These are phyloP conservation scores for Eristalinus aeneus DNA, from an alignment of 2,888 invertebrate species.

Conservation along the genomic window DNA sequence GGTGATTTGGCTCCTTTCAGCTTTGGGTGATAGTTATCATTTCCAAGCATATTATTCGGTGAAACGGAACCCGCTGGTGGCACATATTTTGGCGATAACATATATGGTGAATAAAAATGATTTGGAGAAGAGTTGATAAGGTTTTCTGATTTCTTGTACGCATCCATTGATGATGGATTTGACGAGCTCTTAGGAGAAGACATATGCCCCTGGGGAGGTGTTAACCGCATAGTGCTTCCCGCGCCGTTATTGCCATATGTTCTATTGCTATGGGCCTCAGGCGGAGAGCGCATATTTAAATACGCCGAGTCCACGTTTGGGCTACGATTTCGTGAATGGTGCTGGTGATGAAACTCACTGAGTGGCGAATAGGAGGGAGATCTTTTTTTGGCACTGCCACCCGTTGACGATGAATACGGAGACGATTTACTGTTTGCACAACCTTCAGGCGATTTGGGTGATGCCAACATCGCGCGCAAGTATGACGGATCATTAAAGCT, in stretches of 20 bases:
- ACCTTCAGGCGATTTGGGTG: slow-evolving; percentile 80
- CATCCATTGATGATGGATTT: slow-evolving; percentile 71
- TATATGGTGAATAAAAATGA: slow-evolving; percentile 77
- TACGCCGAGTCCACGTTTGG: slow-evolving; percentile 72
- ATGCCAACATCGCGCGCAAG: slow-evolving; percentile 78
- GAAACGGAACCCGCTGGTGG: slow-evolving; percentile 71
- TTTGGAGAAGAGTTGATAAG: slow-evolving; percentile 72
- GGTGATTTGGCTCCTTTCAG: slow-evolving; percentile 63
- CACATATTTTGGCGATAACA: slow-evolving; percentile 76
- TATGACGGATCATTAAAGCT: slow-evolving; percentile 75
- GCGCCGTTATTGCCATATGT: slow-evolving; percentile 49
- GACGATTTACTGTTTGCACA: slow-evolving; percentile 72
- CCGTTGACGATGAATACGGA: slow-evolving; percentile 47
- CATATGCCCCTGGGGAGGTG: slow-evolving; percentile 67
- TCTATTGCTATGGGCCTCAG: slow-evolving; percentile 72
- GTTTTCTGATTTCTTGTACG: slow-evolving; percentile 71
- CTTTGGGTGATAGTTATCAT: slow-evolving; percentile 54
- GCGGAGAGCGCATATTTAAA: slow-evolving; percentile 73
- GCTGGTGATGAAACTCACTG: slow-evolving; percentile 71
- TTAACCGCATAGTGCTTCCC: slow-evolving; percentile 70
- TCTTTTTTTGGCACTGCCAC: slow-evolving; percentile 75
- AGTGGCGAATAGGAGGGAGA: slow-evolving; percentile 78
- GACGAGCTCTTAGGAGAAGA: slow-evolving; percentile 73
- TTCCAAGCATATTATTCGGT: slow-evolving; percentile 31
- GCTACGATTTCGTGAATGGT: slow-evolving; percentile 69